phyloP scores from a whole-genome alignment of 2,888 invertebrate genomes.

The Sepioteuthis lessoniana region DNA sequence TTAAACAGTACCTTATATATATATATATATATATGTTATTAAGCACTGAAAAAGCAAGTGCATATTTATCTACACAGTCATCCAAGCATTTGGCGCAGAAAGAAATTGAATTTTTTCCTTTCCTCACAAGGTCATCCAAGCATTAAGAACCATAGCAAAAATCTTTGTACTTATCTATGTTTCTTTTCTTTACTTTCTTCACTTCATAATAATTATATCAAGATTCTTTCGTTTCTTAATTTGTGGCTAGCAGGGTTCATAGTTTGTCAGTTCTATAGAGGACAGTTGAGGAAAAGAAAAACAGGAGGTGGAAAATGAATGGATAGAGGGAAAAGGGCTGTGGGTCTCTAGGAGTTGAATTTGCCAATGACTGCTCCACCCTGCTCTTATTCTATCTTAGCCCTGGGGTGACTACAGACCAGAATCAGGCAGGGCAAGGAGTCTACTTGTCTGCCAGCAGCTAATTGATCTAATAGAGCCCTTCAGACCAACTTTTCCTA shows the following conservation, averaged over 20 bases:
- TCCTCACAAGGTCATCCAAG: too few species aligned
- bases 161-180: neutral
- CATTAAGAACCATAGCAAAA: neutral
- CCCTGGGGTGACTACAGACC: neutral
- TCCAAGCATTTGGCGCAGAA: neutral
- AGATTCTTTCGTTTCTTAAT: neutral
- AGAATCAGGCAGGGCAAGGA: neutral
- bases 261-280: neutral
- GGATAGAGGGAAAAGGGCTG: neutral
- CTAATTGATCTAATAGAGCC: constrained; percentile 2
- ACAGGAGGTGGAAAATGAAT: neutral
- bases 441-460: constrained; percentile 33
- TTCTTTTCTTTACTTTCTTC: neutral
- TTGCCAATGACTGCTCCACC: neutral
- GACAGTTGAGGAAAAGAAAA: neutral
- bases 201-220: neutral
- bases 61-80: neutral
- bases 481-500: neutral
- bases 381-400: neutral
- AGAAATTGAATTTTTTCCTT: too few species aligned
- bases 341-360: neutral
- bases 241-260: neutral
- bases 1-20: neutral
- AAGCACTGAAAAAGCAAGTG: too few species aligned
- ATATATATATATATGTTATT: neutral